A percentile compares a stretch with the other conserved stretches of the same genome.
phyloP scores from a whole-genome alignment of 2,113 vertebrate species.

The Hippocampus mohnikei region DNA sequence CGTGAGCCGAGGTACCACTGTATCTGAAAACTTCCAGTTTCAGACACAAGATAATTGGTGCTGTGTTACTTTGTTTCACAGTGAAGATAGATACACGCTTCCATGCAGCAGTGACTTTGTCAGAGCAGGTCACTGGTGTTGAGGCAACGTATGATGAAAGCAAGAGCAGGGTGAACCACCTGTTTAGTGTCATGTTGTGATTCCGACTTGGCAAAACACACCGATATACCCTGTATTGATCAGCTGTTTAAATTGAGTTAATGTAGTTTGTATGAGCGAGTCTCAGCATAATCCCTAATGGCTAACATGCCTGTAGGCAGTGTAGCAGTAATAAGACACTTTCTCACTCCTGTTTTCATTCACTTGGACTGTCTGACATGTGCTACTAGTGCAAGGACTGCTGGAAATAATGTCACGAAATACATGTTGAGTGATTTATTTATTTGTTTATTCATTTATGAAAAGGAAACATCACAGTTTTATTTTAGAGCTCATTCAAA shows the following conservation, averaged over 20 bases:
- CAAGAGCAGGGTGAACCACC: constrained; percentile 22
- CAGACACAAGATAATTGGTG: background rate
- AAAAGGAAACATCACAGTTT: too few relatives aligned
- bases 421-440: background rate
- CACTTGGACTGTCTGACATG: constrained; percentile 65
- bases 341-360: constrained; percentile 60
- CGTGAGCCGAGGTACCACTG: too few relatives aligned
- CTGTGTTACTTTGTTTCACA: background rate
- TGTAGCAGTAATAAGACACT: constrained; percentile 60
- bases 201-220: constrained; percentile 41
- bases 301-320: constrained; percentile 58
- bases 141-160: constrained; percentile 15
- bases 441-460: too few relatives aligned
- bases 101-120: constrained; percentile 1
- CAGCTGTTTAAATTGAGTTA: constrained; percentile 63
- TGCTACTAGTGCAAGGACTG: constrained; percentile 54
- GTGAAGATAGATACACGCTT: background rate
- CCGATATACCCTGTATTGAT: constrained; percentile 61
- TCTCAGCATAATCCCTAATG: constrained; percentile 62
- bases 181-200: constrained; percentile 38
- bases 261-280: constrained; percentile 57
- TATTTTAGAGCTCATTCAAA: too few relatives aligned
- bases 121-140: constrained; percentile 3
- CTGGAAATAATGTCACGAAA: constrained; percentile 26
- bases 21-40: too few relatives aligned